A percentile compares a stretch with the other conserved stretches of the same genome.
Evolutionary conservation across 2,888 invertebrate species (phyloP).

Genomic region (Odontothrips loti): DNA sequence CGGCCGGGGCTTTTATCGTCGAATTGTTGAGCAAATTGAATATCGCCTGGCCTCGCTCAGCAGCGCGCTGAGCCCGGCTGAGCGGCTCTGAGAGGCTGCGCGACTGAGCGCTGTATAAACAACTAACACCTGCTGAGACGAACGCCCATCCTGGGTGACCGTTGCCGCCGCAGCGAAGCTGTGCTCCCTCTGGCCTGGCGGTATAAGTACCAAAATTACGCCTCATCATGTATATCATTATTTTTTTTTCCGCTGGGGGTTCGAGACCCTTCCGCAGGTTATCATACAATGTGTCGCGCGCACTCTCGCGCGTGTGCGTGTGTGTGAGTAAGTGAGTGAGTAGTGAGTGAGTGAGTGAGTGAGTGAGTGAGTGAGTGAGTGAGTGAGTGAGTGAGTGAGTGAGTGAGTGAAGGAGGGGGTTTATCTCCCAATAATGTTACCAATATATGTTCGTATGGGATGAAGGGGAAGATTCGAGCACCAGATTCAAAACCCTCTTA

Average conservation of each 20-base stretch:
- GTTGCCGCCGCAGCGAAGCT: too few relatives aligned
- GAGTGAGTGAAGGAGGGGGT: too few relatives aligned
- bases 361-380: too few relatives aligned
- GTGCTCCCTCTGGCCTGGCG: background rate
- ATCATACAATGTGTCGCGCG: background rate
- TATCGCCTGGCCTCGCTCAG: background rate
- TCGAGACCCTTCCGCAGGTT: background rate
- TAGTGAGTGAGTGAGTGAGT: background rate
- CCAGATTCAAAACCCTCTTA: too few relatives aligned
- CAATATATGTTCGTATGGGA: too few relatives aligned
- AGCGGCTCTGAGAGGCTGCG: background rate
- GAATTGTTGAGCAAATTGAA: background rate
- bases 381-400: too few relatives aligned
- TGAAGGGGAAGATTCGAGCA: too few relatives aligned
- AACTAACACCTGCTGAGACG: too few relatives aligned
- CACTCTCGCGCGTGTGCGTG: background rate
- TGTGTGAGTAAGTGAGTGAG: background rate
- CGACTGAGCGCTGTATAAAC: background rate
- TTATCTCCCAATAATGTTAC: too few relatives aligned
- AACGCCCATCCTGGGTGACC: too few relatives aligned
- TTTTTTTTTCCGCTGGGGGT: background rate
- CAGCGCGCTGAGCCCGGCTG: background rate
- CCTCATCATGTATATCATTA: slow-evolving; percentile 1
- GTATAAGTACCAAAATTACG: background rate
- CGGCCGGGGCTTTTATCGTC: background rate